Evolutionary conservation across 2,113 vertebrate genomes (phyloP).

Genomic region (Rhabdornis inornatus): DNA sequence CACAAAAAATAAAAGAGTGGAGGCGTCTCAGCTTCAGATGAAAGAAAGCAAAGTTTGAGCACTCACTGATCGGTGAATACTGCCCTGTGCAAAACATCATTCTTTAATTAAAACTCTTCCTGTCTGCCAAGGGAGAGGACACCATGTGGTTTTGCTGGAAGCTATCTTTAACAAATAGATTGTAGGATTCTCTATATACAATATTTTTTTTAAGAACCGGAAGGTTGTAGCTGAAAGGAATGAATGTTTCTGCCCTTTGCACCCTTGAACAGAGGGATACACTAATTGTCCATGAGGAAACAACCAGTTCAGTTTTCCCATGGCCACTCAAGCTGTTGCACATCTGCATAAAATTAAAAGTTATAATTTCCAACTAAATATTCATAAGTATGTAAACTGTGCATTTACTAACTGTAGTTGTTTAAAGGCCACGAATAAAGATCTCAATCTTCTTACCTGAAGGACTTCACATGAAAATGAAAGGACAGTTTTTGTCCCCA

Average conservation of each 20-base stretch:
- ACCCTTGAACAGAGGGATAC: neutral
- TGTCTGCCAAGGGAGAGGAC: neutral
- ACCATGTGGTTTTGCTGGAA: neutral
- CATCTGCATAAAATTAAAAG: neutral
- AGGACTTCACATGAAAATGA: slow-evolving; percentile 10
- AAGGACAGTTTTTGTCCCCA: slow-evolving; percentile 1
- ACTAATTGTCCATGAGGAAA: neutral
- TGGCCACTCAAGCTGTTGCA: neutral
- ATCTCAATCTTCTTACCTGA: neutral
- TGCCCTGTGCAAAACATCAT: neutral
- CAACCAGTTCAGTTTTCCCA: neutral
- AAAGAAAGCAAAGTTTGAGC: neutral
- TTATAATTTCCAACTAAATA: neutral
- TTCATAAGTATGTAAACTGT: neutral
- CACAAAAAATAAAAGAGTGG: neutral
- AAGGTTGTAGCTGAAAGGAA: neutral
- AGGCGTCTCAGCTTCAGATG: neutral
- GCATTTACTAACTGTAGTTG: neutral
- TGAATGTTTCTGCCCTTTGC: neutral
- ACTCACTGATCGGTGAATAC: neutral
- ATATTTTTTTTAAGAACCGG: neutral
- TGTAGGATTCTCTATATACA: neutral
- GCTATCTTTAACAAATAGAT: neutral
- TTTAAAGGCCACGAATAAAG: neutral
- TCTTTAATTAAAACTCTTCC: neutral